phyloP scores from a whole-genome alignment of 1,140 invertebrate species.

The Drosophila elegans region DNA sequence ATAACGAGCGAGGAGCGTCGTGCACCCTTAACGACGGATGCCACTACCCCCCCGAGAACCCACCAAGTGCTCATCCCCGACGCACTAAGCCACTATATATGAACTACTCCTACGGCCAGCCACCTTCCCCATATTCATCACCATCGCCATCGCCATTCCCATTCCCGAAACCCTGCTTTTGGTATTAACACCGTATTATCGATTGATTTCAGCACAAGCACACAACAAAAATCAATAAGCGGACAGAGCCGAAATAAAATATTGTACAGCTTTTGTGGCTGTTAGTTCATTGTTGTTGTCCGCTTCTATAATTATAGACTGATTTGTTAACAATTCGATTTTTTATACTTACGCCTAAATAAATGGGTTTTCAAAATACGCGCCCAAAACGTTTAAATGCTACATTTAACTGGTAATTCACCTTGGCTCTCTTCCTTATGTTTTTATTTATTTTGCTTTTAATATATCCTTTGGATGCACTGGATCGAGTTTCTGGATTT shows the following conservation, averaged over 20 bases:
- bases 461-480: neutral
- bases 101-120: conserved; percentile 49
- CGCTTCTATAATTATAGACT: conserved; percentile 13
- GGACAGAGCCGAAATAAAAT: conserved; percentile 60
- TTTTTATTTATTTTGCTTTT: neutral
- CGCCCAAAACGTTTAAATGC: conserved; percentile 24
- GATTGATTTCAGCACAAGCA: conserved; percentile 77
- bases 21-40: conserved; percentile 44
- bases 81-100: conserved; percentile 47
- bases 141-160: neutral
- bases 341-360: conserved; percentile 28
- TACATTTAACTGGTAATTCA: conserved; percentile 17
- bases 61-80: neutral
- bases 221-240: conserved; percentile 75
- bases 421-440: conserved; percentile 12
- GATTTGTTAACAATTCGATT: conserved; percentile 5
- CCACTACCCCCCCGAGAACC: conserved; percentile 7
- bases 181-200: conserved; percentile 84
- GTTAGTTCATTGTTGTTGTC: conserved; percentile 7
- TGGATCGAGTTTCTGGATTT: conserved; percentile 5
- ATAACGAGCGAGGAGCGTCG: conserved; percentile 54
- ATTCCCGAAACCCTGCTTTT: conserved; percentile 40
- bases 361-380: conserved; percentile 36
- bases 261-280: conserved; percentile 58
- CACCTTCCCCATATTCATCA: conserved; percentile 2